Base-by-base conservation (phyloP, 37 sponge, comb jelly and placozoan genomes). In the Cladorhizidae sp. region DNA sequence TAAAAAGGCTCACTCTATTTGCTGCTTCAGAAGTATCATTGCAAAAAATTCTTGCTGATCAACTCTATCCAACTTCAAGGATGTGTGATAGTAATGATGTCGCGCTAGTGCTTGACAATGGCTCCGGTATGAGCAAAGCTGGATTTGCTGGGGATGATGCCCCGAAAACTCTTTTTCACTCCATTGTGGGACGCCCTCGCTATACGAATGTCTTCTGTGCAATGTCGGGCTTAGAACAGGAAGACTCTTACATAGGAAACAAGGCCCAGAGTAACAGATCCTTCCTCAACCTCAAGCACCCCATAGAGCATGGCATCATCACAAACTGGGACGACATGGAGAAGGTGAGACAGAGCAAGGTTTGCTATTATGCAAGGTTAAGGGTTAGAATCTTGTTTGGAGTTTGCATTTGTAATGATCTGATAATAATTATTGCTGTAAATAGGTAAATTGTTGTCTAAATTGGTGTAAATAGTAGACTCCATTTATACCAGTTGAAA, bases 321-420 rank as follows among this genome's bases (percentile, higher is more conserved):
- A 98, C 96, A 75, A 98, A 98, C 96, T 98, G 99, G 99, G 99
- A 98, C 68, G 99, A 98, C 80, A 98, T 98, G 99, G 99, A 98
- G 93, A 98, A 98, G 92, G 95, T 92, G 51, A 57, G 86, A 37
- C 2, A 45, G 9, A 82, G 75, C 31, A 37, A 37, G 1, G 23
- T 40, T 61, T 61, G 29, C 2, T 22, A 32, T 26, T 8, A 21
- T 57, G 58, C 31, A 50, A 21, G n/a, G 54, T 57, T 57, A 21
- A 38, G 40, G 7, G 28, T 57, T 7, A 25, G 54, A 22, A n/a
- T 74, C 5, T 21, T 36, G 21, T 31, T 55, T 18, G 54, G 14
- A 9, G 15, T 29, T 74, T 14, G 6, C 9, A 50, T 56, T 73
- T 64, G 49, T 45, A 45, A 45, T 45, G 5, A 9, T 45, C 49